Evolutionary conservation across 2,797 vertebrate genomes (phyloP).

Genomic region (Xenops minutus): DNA sequence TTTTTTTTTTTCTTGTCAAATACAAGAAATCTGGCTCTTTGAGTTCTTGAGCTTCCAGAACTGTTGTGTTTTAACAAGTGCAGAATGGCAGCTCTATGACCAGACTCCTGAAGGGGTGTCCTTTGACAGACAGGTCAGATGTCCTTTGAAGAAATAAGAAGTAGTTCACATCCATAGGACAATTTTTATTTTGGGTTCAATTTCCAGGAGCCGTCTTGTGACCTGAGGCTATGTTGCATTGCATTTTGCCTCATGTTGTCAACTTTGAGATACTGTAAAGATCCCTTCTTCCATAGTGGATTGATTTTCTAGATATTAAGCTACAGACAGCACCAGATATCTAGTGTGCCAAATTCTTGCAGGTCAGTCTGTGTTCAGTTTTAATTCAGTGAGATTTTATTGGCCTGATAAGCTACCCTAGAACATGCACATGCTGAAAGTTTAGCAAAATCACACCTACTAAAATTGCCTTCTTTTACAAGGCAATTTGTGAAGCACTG

Average conservation of each 20-base stretch:
- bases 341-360: neutral
- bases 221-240: neutral
- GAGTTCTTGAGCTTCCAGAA: neutral
- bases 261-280: neutral
- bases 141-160: neutral
- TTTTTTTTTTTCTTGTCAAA: neutral
- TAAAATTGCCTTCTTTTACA: conserved; percentile 37
- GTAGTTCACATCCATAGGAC: neutral
- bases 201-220: neutral
- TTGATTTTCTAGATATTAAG: neutral
- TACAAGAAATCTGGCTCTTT: neutral
- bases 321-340: neutral
- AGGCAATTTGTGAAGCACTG: conserved; percentile 29
- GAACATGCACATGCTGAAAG: neutral
- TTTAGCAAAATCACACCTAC: conserved; percentile 36
- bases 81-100: neutral
- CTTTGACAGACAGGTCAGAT: neutral
- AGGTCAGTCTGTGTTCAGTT: neutral
- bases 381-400: conserved; percentile 23
- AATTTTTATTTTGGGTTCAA: neutral
- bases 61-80: neutral
- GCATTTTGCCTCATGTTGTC: neutral
- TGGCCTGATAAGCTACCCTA: conserved; percentile 13
- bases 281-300: neutral
- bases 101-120: neutral